These are phyloP conservation scores for Corydoras maculifer DNA, from an alignment of 2,113 vertebrate species.

Conservation along the genomic window DNA sequence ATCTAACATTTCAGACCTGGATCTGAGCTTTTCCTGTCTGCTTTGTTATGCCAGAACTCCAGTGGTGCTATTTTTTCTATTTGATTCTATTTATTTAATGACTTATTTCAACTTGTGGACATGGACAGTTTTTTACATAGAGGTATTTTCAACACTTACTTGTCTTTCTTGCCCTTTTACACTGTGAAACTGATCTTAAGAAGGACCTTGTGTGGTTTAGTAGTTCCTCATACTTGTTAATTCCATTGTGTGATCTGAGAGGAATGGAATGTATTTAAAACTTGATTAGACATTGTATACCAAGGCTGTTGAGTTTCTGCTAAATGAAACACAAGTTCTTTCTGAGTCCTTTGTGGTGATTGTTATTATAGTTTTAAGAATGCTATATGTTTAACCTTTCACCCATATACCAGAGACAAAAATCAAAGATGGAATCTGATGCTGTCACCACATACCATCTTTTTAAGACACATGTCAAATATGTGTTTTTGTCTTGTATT, in stretches of 20 bases:
- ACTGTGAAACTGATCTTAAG: neutral
- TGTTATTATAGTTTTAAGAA: constrained; percentile 8
- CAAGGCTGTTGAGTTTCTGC: neutral
- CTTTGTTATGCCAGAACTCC: constrained; percentile 12
- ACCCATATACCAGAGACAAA: neutral
- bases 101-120: neutral
- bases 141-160: neutral
- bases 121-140: neutral
- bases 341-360: constrained; percentile 24
- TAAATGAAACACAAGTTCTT: constrained; percentile 33
- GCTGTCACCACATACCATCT: neutral
- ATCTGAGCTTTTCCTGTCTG: constrained; percentile 17
- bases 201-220: constrained; percentile 36
- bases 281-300: too few relatives aligned
- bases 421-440: neutral
- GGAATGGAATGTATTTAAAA: too few relatives aligned
- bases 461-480: constrained; percentile 17
- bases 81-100: neutral
- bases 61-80: neutral
- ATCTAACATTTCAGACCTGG: constrained; percentile 19
- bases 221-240: constrained; percentile 5
- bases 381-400: constrained; percentile 11
- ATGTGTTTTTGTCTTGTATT: constrained; percentile 15
- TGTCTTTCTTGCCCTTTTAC: constrained; percentile 3
- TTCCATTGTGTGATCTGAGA: neutral